Evolutionary conservation across 2,797 vertebrate genomes (phyloP), one percentile per base, ranked within the genome.

Genomic region (Tangara arthus): DNA sequence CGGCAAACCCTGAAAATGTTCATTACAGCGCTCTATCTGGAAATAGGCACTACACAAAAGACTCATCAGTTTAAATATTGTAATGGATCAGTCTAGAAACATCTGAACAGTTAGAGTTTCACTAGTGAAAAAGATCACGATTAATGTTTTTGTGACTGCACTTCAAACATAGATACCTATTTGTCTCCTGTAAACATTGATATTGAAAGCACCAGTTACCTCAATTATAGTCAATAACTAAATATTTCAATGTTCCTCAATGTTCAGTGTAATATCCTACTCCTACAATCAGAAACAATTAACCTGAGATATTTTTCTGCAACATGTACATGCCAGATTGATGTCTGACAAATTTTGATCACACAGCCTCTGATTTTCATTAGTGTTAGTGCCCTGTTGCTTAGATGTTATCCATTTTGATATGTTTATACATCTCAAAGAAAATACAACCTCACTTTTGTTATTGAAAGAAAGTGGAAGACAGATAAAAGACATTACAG

Each of bases 401-500:
- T 97, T 79, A 81, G 75, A 90, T 94, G 78, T 72, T 93, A 96
- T 93, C 82, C 37, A 39, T 87, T 96, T 69, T 93, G 91, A 93
- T 95, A 83, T 34, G 56, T 89, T 96, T 94, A 93, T 91, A 71
- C 34, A 72, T 87, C 82, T 97, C 86, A 87, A 96, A 97, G 88
- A 95, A 96, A 97, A 95, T 73, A 72, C 20, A 42, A 37, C 39
- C 90, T 96, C 59, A 34, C 41, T 76, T 95, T 95, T 86, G 88
- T 97, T 97, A 95, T 83, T 96, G 94, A 95, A 95, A 95, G 82
- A 97, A 97, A 96, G 87, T 94, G 60, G 85, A 97, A 97, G 92
- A 97, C 94, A 97, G 96, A 96, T 97, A 96, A 97, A 97, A 97
- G 95, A 88, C 88, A 75, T 83, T 80, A 82, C 15, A 84, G 55